phyloP scores from a whole-genome alignment of 2,797 vertebrate genomes.

The Dryobates pubescens region DNA sequence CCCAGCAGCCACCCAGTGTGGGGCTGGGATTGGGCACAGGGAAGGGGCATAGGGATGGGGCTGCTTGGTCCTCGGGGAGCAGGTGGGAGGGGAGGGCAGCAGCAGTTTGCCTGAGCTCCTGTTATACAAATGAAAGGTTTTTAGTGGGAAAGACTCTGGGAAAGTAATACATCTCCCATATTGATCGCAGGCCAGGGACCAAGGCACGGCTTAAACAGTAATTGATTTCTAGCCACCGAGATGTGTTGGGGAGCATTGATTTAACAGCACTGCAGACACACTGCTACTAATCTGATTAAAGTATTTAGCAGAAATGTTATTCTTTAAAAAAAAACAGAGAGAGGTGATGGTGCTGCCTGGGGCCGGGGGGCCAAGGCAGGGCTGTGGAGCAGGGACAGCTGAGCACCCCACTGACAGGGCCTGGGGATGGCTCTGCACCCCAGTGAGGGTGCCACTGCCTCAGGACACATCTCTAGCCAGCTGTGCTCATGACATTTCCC shows the following conservation, averaged over 20 bases:
- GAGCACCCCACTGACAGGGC: accelerated
- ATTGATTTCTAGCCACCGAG: slow-evolving; percentile 84
- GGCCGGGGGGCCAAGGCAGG: background rate
- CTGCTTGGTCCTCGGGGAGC: background rate
- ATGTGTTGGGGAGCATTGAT: slow-evolving; percentile 83
- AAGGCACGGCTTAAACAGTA: slow-evolving; percentile 82
- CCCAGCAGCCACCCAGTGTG: accelerated
- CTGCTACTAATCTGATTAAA: slow-evolving; percentile 82
- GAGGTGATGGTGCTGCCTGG: slow-evolving; percentile 42
- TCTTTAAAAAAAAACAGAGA: slow-evolving; percentile 66
- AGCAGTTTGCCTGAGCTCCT: slow-evolving; percentile 59
- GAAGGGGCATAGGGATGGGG: background rate
- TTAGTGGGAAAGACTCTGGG: slow-evolving; percentile 75
- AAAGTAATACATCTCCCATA: slow-evolving; percentile 78
- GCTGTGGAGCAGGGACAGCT: background rate
- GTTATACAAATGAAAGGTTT: slow-evolving; percentile 78
- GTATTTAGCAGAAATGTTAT: slow-evolving; percentile 84
- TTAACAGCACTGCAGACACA: slow-evolving; percentile 82
- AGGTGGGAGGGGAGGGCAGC: background rate
- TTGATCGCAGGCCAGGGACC: slow-evolving; percentile 78
- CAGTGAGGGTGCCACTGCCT: accelerated
- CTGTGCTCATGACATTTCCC: background rate
- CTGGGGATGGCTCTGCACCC: background rate
- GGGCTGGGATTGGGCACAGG: background rate
- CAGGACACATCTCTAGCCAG: background rate